Percentiles rank a stretch among this genome's conserved stretches.
These are phyloP conservation scores for Dendrocincla fuliginosa DNA, from an alignment of 2,797 vertebrate species.

Conservation along the genomic window DNA sequence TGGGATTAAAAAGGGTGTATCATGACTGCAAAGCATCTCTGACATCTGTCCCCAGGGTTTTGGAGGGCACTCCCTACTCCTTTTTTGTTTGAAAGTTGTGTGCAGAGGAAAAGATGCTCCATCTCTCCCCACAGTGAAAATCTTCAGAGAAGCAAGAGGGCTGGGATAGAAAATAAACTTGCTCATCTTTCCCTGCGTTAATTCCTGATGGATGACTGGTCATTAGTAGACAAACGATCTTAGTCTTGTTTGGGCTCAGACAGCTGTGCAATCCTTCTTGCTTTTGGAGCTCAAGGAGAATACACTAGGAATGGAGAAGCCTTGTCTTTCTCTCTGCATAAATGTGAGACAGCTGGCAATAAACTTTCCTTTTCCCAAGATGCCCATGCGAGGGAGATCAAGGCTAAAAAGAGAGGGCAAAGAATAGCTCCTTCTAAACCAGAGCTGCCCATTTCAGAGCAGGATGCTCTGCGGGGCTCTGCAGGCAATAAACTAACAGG, in stretches of 20 bases:
- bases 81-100: not conserved
- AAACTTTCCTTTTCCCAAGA: not conserved
- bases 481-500: constrained; percentile 33
- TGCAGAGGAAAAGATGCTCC: not conserved
- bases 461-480: constrained; percentile 13
- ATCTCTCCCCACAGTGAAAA: not conserved
- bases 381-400: not conserved
- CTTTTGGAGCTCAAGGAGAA: not conserved
- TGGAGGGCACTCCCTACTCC: not conserved
- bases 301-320: not conserved
- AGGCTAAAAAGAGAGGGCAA: not conserved
- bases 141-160: not conserved
- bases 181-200: not conserved
- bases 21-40: not conserved
- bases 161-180: constrained; percentile 10
- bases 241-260: not conserved
- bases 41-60: not conserved
- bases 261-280: not conserved
- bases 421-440: constrained; percentile 33
- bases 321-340: not conserved
- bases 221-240: not conserved
- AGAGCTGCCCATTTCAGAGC: constrained; percentile 10
- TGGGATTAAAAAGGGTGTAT: not conserved
- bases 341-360: not conserved
- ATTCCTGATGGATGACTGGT: not conserved